Conservation (phyloP, 2,888 invertebrate species). For the Beris chalybata region DNA sequence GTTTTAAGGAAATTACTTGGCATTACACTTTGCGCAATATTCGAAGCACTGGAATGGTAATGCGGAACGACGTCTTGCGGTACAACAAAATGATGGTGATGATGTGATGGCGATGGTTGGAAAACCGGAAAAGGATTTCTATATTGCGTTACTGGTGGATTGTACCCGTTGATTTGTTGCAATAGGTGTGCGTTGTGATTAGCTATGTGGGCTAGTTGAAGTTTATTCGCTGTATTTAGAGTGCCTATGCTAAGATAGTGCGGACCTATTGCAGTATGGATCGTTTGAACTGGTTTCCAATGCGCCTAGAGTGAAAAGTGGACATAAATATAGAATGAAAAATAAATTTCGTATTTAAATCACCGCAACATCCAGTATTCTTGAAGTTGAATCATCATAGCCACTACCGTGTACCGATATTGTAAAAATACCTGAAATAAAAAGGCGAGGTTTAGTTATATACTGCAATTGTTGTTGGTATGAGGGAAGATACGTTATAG, state of each 20-base stretch:
- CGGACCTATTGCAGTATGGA: constrained; percentile 21
- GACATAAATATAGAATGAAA: neutral
- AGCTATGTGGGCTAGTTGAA: constrained; percentile 38
- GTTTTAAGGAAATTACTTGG: constrained; percentile 31
- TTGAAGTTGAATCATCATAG: constrained; percentile 9
- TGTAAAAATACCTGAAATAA: constrained; percentile 21
- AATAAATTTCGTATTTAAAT: neutral
- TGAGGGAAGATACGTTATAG: too few relatives aligned
- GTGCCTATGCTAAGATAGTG: constrained; percentile 36
- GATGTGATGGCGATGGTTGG: constrained; percentile 6
- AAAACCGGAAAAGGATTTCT: constrained; percentile 34
- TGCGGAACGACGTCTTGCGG: constrained; percentile 24
- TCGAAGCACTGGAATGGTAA: constrained; percentile 35
- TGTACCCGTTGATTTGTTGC: constrained; percentile 36
- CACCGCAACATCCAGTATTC: constrained; percentile 16
- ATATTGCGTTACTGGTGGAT: constrained; percentile 37
- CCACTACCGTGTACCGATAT: neutral
- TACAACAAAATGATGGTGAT: neutral
- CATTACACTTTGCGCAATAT: constrained; percentile 36
- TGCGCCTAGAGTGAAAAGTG: constrained; percentile 28
- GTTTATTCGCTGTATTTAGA: constrained; percentile 35
- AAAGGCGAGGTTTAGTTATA: neutral
- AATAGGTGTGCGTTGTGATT: constrained; percentile 39
- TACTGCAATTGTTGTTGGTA: too few relatives aligned
- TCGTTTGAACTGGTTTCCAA: constrained; percentile 32